Conservation (phyloP, 2,888 invertebrate genomes). For the Tipula lateralis region DNA sequence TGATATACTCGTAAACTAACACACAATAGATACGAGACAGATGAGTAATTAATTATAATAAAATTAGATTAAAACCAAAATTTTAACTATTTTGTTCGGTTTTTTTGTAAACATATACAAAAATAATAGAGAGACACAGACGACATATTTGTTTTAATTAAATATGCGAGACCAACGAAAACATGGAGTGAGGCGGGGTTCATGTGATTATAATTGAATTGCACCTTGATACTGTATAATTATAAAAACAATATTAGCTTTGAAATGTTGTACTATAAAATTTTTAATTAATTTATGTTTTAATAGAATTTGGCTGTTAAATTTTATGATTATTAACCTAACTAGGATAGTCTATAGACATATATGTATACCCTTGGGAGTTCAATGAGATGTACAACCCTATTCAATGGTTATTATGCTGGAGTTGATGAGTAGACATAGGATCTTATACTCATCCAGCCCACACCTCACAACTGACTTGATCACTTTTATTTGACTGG, state of each 20-base stretch:
- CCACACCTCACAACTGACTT: too few relatives aligned
- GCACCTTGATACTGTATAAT: background rate
- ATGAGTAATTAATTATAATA: conserved; percentile 3
- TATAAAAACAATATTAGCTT: background rate
- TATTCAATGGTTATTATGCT: too few relatives aligned
- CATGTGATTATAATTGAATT: background rate
- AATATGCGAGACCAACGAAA: background rate
- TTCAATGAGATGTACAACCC: too few relatives aligned
- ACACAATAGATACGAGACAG: background rate
- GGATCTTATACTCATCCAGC: too few relatives aligned
- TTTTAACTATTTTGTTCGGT: background rate
- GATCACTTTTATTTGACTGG: too few relatives aligned
- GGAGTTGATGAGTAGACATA: too few relatives aligned
- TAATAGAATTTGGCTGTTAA: background rate
- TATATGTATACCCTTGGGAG: too few relatives aligned
- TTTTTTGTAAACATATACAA: background rate
- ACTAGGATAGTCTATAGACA: too few relatives aligned
- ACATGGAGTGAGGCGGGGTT: background rate
- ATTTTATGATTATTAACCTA: background rate
- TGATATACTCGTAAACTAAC: background rate
- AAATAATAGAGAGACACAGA: background rate
- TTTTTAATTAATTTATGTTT: background rate
- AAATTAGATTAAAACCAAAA: conserved; percentile 7
- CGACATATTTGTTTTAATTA: background rate
- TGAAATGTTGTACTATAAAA: background rate